Percentiles rank a stretch among this genome's conserved stretches.
Evolutionary conservation across 2,113 vertebrate genomes (phyloP).

Genomic region (Atherinomorus stipes): DNA sequence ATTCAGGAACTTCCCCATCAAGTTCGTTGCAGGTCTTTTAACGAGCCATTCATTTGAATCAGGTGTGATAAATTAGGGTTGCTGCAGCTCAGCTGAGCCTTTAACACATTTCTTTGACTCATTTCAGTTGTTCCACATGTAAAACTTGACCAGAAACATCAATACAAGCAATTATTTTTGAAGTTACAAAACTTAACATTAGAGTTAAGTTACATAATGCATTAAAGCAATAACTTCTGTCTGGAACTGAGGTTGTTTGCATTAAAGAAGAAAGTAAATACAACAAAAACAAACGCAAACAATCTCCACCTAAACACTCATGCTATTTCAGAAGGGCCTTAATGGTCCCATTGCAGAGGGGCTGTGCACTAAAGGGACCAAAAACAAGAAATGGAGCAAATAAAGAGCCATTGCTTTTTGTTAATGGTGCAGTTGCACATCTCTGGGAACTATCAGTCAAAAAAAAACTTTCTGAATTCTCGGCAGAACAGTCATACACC

Average conservation of each 20-base stretch:
- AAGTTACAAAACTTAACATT: background rate
- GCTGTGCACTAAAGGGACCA: background rate
- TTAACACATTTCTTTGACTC: too few relatives aligned
- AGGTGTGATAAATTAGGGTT: too few relatives aligned
- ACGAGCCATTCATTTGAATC: too few relatives aligned
- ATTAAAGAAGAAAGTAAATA: too few relatives aligned
- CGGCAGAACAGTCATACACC: slow-evolving; percentile 36
- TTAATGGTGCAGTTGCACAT: slow-evolving; percentile 30
- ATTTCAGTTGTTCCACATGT: background rate
- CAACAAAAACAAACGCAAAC: slow-evolving; percentile 1
- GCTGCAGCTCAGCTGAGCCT: too few relatives aligned
- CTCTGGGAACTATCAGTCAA: slow-evolving; percentile 38
- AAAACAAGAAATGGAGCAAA: slow-evolving; percentile 31
- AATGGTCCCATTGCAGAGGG: slow-evolving; percentile 30
- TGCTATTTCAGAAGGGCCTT: slow-evolving; percentile 13
- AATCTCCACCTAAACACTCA: slow-evolving; percentile 8
- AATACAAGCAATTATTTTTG: background rate
- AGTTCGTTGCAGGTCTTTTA: too few relatives aligned
- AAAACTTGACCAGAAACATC: background rate
- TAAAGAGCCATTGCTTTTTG: slow-evolving; percentile 15
- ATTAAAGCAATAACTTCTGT: background rate
- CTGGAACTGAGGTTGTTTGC: too few relatives aligned
- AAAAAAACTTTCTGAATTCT: slow-evolving; percentile 24
- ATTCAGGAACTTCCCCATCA: too few relatives aligned
- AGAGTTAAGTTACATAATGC: background rate